A percentile compares a stretch with the other conserved stretches of the same genome.
These are phyloP conservation scores for Drosophila dives DNA, from an alignment of 2,888 invertebrate genomes.

Conservation along the genomic window DNA sequence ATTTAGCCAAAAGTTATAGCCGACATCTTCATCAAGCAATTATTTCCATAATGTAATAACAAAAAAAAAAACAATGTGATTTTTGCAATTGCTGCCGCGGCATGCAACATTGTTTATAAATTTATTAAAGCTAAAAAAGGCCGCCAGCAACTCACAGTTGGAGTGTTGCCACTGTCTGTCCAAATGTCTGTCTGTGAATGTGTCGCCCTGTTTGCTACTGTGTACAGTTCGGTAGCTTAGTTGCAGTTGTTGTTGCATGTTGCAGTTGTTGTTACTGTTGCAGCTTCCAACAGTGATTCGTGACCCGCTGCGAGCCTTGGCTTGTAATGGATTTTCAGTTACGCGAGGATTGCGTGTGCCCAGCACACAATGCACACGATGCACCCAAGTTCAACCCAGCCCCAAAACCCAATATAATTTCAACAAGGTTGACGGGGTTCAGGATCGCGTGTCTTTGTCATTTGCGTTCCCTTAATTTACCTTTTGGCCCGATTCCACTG, in stretches of 20 bases:
- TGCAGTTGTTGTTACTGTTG: background rate
- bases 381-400: background rate
- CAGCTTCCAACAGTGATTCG: background rate
- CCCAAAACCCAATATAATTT: background rate
- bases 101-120: background rate
- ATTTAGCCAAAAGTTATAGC: background rate
- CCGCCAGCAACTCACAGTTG: background rate
- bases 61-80: background rate
- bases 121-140: background rate
- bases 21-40: background rate
- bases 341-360: conserved; percentile 71
- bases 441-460: conserved; percentile 43
- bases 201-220: conserved; percentile 29
- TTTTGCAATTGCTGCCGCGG: background rate
- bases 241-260: background rate
- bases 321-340: conserved; percentile 66
- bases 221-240: conserved; percentile 18
- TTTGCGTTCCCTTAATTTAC: conserved; percentile 21
- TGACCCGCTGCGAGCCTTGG: conserved; percentile 38
- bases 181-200: background rate
- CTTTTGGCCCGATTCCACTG: conserved; percentile 27
- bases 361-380: conserved; percentile 11
- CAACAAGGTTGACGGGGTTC: conserved; percentile 1
- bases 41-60: background rate
- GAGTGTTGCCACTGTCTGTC: background rate